Conservation (phyloP, 2,113 vertebrate species). For the Tychaedon coryphoeus region DNA sequence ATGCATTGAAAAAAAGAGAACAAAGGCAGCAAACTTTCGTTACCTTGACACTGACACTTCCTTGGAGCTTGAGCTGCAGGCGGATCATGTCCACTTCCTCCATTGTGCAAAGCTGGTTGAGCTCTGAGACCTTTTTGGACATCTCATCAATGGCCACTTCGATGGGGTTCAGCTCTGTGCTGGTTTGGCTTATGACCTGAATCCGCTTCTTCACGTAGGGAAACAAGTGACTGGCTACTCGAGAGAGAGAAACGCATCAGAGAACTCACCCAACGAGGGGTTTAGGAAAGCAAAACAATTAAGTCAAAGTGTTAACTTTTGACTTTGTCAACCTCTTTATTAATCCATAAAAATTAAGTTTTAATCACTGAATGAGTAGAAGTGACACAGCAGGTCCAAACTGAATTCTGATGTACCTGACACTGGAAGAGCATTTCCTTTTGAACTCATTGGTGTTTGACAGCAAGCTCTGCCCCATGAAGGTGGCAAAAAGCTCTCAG, state of each 20-base stretch:
- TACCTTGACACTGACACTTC: constrained; percentile 94
- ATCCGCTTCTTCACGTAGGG: constrained; percentile 97
- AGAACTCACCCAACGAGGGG: background rate
- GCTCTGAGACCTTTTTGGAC: constrained; percentile 94
- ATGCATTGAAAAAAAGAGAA: no score
- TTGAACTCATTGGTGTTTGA: background rate
- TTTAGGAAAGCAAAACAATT: background rate
- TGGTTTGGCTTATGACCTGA: constrained; percentile 92
- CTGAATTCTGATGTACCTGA: background rate
- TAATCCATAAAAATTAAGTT: background rate
- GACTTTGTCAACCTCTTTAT: background rate
- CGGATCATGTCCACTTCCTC: constrained; percentile 98
- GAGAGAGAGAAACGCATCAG: background rate
- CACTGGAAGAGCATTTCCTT: background rate
- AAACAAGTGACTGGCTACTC: constrained; percentile 88
- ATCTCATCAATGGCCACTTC: constrained; percentile 99
- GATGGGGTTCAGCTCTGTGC: constrained; percentile 94
- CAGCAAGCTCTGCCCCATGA: background rate
- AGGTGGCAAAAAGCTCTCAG: background rate
- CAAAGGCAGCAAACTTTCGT: background rate
- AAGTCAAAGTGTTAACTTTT: background rate
- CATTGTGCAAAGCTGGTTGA: constrained; percentile 93
- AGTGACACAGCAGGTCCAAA: background rate
- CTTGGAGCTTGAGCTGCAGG: constrained; percentile 96
- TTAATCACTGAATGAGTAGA: background rate